Percentiles rank a stretch among this genome's conserved stretches.
Conservation (phyloP, 2,797 vertebrate genomes). For the Columba guinea region DNA sequence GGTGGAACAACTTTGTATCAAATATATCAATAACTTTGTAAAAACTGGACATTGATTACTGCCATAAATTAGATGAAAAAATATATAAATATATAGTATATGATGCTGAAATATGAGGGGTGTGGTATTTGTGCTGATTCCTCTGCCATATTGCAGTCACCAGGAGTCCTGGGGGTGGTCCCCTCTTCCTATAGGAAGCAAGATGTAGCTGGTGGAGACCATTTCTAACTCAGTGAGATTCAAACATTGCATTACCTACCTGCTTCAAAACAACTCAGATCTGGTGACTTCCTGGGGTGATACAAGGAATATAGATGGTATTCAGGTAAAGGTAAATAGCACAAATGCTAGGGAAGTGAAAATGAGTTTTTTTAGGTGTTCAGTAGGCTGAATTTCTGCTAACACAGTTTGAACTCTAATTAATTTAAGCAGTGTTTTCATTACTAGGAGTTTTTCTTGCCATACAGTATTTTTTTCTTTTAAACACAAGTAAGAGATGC, state of each 20-base stretch:
- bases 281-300: neutral
- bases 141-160: neutral
- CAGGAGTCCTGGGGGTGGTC: neutral
- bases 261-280: neutral
- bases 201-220: neutral
- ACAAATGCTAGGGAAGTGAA: neutral
- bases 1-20: neutral
- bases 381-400: neutral
- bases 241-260: neutral
- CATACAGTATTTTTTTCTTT: neutral
- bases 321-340: neutral
- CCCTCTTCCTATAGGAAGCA: neutral
- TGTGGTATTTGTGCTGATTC: neutral
- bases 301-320: accelerated
- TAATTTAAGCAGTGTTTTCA: neutral
- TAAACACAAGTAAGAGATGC: neutral
- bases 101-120: neutral
- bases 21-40: neutral
- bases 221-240: neutral
- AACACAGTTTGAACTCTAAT: neutral
- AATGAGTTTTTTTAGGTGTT: neutral
- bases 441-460: neutral
- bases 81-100: neutral
- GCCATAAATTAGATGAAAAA: neutral
- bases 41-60: neutral